Base-by-base conservation (phyloP, 2,113 vertebrate genomes). In the Ophthalmolycus amberensis region DNA sequence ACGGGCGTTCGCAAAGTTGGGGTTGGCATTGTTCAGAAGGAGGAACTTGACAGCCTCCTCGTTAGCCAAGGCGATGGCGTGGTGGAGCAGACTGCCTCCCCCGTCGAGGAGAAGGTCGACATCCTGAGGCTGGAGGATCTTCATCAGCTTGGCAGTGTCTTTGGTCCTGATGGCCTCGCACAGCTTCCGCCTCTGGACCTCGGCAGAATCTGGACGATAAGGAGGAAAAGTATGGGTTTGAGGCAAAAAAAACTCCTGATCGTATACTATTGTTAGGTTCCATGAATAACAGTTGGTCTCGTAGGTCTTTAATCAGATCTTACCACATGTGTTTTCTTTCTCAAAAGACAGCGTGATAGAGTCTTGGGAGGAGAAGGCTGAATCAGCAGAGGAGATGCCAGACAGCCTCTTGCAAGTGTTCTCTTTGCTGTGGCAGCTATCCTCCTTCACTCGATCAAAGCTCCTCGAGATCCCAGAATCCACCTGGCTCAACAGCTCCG, bases 81-180 rank as follows among this genome's bases (percentile, higher is more conserved):
- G 92, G 87, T 99, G 98, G 71, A 99, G 95, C 32, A 99, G 96
- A 70, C 96, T 96, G 66, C 91, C 95, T 1, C 96, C 95, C 7
- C 96, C 96, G 0, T 99, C 98, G 10, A 99, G 93, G 8, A 95
- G 92, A 80, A 99, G 94, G 82, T 99, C 97, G 5, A 98, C 98
- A 32, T 99, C 98, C 93, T 99, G 98, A n/a, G 98, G 98, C 92
- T 99, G 98, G 40, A 99, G 96, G 87, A 99, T 97, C 96, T 99
- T 99, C 97, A 99, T 98, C 76, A 99, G 92, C 92, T 97, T 97
- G 84, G 95, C 94, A 0, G 95, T 98, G 86, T 99, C 98, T 87
- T 97, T 97, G 0, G 87, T 97, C 59, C 95, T 71, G 71, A 99
- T 96, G 56, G 98, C 98, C 1, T 99, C 98, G 0, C 96, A 96